phyloP scores from a whole-genome alignment of 2,888 invertebrate genomes.

The Anthoptus insignis region DNA sequence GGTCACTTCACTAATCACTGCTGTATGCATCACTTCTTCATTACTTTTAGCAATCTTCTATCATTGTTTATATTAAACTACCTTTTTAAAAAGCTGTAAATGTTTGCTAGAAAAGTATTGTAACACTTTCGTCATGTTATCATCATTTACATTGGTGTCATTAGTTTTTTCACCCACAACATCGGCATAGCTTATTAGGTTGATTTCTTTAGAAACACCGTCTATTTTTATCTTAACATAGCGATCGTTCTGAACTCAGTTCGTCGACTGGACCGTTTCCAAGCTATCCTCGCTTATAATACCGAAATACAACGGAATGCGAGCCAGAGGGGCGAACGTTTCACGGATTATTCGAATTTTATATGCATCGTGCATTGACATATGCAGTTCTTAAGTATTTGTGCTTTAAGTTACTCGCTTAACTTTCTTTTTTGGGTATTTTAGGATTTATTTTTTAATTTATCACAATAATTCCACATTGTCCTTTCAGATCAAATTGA shows the following conservation, averaged over 20 bases:
- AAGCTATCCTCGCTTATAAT: slow-evolving; percentile 83
- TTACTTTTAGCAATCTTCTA: neutral
- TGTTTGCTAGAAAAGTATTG: neutral
- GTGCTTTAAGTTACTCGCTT: slow-evolving; percentile 6
- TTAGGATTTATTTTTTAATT: neutral
- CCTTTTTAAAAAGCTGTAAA: neutral
- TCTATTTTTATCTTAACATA: slow-evolving; percentile 34
- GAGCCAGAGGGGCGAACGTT: slow-evolving; percentile 73
- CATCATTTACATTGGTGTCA: neutral
- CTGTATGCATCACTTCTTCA: neutral
- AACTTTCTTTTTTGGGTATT: neutral
- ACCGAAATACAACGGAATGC: slow-evolving; percentile 80
- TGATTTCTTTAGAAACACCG: slow-evolving; percentile 14
- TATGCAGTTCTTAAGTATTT: slow-evolving; percentile 14
- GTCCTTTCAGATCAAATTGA: no score
- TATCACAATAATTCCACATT: no score
- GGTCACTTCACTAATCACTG: neutral
- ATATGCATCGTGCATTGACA: slow-evolving; percentile 32
- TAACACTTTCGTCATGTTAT: slow-evolving; percentile 10
- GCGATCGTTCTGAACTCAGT: slow-evolving; percentile 30
- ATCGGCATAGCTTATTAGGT: slow-evolving; percentile 10
- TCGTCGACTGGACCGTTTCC: slow-evolving; percentile 77
- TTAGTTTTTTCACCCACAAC: slow-evolving; percentile 11
- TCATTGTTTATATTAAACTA: neutral
- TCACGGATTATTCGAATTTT: slow-evolving; percentile 50